These are phyloP conservation scores for Polyergus mexicanus DNA, from an alignment of 1,140 invertebrate species.

Conservation along the genomic window DNA sequence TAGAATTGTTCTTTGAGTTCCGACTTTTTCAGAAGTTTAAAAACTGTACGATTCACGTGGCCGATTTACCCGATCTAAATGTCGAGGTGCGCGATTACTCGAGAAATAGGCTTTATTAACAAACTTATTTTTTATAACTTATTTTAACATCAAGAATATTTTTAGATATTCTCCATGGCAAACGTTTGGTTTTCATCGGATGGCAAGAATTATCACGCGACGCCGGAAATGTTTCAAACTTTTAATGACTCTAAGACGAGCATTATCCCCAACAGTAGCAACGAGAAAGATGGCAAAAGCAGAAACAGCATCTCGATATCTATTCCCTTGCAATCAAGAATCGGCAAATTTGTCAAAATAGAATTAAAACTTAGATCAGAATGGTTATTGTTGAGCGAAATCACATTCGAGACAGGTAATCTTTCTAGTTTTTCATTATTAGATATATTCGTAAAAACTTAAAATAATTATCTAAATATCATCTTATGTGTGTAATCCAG, in stretches of 20 bases:
- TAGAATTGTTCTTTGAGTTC: constrained; percentile 94
- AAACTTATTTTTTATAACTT: constrained; percentile 26
- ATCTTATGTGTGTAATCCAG: constrained; percentile 9
- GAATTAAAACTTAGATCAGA: constrained; percentile 93
- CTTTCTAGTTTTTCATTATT: not conserved
- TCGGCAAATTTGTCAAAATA: constrained; percentile 92
- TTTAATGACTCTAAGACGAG: constrained; percentile 86
- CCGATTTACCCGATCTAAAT: constrained; percentile 91
- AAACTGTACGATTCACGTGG: constrained; percentile 91
- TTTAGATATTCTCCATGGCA: constrained; percentile 90
- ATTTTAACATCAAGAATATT: not conserved
- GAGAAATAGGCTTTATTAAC: constrained; percentile 18
- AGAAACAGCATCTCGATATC: constrained; percentile 86
- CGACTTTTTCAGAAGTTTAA: constrained; percentile 91
- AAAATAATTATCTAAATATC: not conserved
- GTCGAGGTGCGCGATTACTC: constrained; percentile 88
- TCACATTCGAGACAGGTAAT: constrained; percentile 92
- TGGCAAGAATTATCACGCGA: constrained; percentile 90
- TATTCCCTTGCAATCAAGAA: constrained; percentile 91
- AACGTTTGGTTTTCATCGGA: constrained; percentile 93
- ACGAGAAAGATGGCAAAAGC: constrained; percentile 84
- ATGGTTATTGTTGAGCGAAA: constrained; percentile 96
- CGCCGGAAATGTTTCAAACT: constrained; percentile 83
- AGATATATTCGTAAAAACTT: not conserved
- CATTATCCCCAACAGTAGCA: not conserved